Conservation (phyloP, 2,797 vertebrate species). For the Heteromormyrus szaboi region DNA sequence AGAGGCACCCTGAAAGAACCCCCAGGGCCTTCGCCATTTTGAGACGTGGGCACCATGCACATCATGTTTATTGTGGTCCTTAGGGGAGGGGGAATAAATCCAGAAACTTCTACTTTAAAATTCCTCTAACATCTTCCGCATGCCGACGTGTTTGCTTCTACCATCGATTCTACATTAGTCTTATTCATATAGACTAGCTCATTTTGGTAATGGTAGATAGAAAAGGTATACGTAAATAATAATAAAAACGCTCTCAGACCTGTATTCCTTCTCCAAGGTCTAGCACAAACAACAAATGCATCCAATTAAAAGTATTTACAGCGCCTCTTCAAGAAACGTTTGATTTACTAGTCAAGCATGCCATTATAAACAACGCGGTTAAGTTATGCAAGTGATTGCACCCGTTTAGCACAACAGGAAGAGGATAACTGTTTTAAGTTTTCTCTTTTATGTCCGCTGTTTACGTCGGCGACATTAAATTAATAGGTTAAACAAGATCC, state of each 20-base stretch:
- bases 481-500: constrained; percentile 3
- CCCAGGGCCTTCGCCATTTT: neutral
- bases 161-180: neutral
- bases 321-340: neutral
- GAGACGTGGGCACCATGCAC: neutral
- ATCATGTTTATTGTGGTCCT: constrained; percentile 1
- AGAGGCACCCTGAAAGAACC: neutral
- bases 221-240: neutral
- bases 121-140: neutral
- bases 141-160: neutral
- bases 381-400: neutral
- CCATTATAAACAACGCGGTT: neutral
- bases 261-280: neutral
- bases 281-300: neutral
- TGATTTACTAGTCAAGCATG: neutral
- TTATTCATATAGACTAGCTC: neutral
- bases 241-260: neutral
- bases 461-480: neutral
- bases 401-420: neutral
- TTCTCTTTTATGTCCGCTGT: neutral
- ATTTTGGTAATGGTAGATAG: neutral
- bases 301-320: neutral
- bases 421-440: neutral
- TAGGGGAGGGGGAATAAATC: neutral
- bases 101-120: neutral